Evolutionary conservation across 2,113 vertebrate genomes (phyloP).

Genomic region (Anolis sagrei): DNA sequence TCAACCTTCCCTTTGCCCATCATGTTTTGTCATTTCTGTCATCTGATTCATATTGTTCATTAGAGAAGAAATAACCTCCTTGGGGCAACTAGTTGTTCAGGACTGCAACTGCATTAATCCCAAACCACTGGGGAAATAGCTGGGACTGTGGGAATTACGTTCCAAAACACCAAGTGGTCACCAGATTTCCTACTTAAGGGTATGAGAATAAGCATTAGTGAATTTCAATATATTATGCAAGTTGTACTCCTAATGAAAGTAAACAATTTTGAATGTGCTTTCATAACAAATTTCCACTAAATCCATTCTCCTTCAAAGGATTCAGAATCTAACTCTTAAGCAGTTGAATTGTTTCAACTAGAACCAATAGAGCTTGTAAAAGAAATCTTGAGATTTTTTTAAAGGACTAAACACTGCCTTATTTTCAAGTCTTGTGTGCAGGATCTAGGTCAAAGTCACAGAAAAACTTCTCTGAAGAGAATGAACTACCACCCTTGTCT

Average conservation of each 20-base stretch:
- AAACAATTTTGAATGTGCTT: not conserved
- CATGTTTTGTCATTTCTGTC: not conserved
- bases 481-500: accelerated
- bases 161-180: too few species aligned
- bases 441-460: not conserved
- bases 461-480: not conserved
- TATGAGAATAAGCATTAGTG: too few species aligned
- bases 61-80: too few species aligned
- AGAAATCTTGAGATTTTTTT: not conserved
- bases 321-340: not conserved
- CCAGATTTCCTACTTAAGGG: too few species aligned
- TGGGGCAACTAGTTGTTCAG: too few species aligned
- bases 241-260: not conserved
- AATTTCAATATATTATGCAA: not conserved
- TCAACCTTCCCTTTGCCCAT: not conserved
- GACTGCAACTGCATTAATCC: too few species aligned
- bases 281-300: not conserved
- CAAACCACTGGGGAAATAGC: too few species aligned
- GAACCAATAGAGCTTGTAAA: not conserved
- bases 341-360: not conserved
- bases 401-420: not conserved
- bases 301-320: not conserved
- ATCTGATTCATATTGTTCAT: not conserved
- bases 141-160: too few species aligned
- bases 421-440: not conserved